phyloP scores from a whole-genome alignment of 1,140 invertebrate genomes.

The Drosophila kepulauana region DNA sequence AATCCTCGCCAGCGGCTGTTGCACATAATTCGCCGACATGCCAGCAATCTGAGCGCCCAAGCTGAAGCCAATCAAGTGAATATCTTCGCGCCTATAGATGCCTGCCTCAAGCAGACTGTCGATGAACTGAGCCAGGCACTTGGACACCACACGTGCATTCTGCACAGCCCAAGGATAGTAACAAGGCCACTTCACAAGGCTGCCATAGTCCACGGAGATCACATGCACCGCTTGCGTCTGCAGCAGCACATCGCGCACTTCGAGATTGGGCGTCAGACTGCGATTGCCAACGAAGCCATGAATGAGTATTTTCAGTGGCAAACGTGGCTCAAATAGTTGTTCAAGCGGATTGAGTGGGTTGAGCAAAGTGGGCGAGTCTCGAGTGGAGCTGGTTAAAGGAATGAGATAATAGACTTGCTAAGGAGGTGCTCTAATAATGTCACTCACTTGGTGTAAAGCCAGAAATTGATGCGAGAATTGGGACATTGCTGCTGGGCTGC shows the following conservation, averaged over 20 bases:
- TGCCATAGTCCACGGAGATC: conserved; percentile 86
- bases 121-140: conserved; percentile 85
- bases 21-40: conserved; percentile 87
- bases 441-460: conserved; percentile 79
- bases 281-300: conserved; percentile 81
- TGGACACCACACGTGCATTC: conserved; percentile 85
- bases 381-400: conserved; percentile 41
- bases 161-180: conserved; percentile 86
- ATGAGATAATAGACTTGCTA: not conserved
- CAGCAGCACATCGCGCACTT: conserved; percentile 69
- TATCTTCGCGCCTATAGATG: conserved; percentile 85
- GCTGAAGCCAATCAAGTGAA: conserved; percentile 95
- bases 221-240: conserved; percentile 84
- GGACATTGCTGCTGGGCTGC: conserved; percentile 64
- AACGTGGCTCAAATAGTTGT: conserved; percentile 70
- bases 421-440: too few species aligned
- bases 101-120: conserved; percentile 83
- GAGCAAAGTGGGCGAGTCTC: conserved; percentile 47
- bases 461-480: conserved; percentile 66
- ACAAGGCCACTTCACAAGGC: conserved; percentile 84
- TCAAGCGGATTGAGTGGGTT: conserved; percentile 59
- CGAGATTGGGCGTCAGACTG: conserved; percentile 67
- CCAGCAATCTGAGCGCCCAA: conserved; percentile 95
- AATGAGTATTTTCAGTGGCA: conserved; percentile 76
- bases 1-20: conserved; percentile 63